Percentiles rank a stretch among this genome's conserved stretches.
These are phyloP conservation scores for Allygus modestus DNA, from an alignment of 2,888 invertebrate species.

Conservation along the genomic window DNA sequence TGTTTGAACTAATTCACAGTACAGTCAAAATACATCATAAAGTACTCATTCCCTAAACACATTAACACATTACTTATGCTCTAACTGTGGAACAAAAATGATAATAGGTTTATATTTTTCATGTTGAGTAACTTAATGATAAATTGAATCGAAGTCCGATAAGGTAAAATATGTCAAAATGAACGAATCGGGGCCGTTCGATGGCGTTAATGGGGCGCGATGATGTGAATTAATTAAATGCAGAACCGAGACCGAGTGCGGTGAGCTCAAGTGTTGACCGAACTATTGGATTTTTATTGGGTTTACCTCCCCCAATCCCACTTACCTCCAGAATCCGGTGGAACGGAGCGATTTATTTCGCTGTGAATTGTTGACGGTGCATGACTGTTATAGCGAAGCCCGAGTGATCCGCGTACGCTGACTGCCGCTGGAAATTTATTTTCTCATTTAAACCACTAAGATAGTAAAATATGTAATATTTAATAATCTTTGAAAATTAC, in stretches of 20 bases:
- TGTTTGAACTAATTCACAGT: too few species aligned
- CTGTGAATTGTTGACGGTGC: background rate
- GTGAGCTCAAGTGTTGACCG: conserved; percentile 49
- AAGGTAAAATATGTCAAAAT: conserved; percentile 26
- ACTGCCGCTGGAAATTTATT: too few species aligned
- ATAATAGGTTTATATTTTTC: too few species aligned
- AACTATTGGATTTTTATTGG: conserved; percentile 59
- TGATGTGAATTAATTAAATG: conserved; percentile 49
- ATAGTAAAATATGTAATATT: too few species aligned
- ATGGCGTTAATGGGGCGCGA: conserved; percentile 13
- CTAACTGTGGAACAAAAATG: too few species aligned
- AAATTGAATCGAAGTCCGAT: too few species aligned
- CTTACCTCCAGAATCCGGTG: conserved; percentile 17
- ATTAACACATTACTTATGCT: too few species aligned
- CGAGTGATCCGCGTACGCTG: background rate
- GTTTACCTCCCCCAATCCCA: conserved; percentile 27
- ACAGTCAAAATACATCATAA: too few species aligned
- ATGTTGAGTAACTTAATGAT: too few species aligned
- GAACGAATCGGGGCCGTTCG: background rate
- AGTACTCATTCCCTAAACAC: too few species aligned
- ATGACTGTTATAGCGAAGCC: background rate
- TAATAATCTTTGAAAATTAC: too few species aligned
- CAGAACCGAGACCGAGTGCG: conserved; percentile 32
- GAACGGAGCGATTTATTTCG: background rate
- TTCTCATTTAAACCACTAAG: too few species aligned